Evolutionary conservation across 2,888 invertebrate species (phyloP).

Genomic region (Thera obeliscata): DNA sequence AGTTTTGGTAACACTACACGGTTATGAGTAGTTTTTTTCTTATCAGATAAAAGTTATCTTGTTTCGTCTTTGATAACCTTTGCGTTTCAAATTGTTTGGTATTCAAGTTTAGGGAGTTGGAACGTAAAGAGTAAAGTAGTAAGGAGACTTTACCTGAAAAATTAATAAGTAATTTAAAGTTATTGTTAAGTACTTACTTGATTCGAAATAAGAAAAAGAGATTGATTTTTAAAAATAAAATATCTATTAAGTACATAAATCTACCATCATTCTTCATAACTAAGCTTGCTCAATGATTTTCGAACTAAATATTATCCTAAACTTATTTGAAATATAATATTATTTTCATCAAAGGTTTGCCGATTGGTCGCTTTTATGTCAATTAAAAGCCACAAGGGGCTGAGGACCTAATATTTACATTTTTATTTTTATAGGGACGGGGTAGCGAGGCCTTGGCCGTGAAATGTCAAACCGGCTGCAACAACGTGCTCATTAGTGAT

Average conservation of each 20-base stretch:
- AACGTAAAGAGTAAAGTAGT: not conserved
- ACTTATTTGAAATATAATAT: too few relatives aligned
- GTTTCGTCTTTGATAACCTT: slow-evolving; percentile 7
- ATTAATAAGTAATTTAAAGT: too few relatives aligned
- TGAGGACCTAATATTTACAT: slow-evolving; percentile 35
- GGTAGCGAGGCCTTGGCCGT: slow-evolving; percentile 64
- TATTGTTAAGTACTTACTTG: too few relatives aligned
- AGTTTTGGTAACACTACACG: slow-evolving; percentile 25
- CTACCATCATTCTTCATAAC: too few relatives aligned
- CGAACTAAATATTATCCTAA: too few relatives aligned
- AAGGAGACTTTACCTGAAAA: too few relatives aligned
- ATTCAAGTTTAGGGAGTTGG: not conserved
- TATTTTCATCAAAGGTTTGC: too few relatives aligned
- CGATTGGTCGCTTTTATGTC: not conserved
- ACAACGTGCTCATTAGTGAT: slow-evolving; percentile 49
- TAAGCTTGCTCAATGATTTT: too few relatives aligned
- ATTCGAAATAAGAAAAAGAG: too few relatives aligned
- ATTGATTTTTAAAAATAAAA: too few relatives aligned
- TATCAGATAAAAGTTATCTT: slow-evolving; percentile 3
- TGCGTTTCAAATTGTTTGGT: not conserved
- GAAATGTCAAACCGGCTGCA: slow-evolving; percentile 64
- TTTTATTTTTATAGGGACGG: slow-evolving; percentile 46
- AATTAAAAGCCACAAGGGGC: slow-evolving; percentile 31
- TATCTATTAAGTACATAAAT: too few relatives aligned
- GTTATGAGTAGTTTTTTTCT: slow-evolving; percentile 3